Percentiles rank a stretch among this genome's conserved stretches.
Conservation (phyloP, 2,797 vertebrate species). For the Esox lucius region DNA sequence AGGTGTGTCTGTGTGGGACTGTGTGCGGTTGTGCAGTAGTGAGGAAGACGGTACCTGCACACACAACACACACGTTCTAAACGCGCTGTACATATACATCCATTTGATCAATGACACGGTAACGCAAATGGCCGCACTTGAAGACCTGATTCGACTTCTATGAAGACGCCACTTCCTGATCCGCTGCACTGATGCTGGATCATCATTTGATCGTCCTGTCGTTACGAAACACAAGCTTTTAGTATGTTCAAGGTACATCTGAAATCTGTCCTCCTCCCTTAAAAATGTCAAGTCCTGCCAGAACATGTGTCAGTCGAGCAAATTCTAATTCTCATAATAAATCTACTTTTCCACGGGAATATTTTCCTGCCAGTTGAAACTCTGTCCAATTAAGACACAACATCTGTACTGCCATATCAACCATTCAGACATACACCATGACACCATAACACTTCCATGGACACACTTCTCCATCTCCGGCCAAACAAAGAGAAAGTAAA, state of each 20-base stretch:
- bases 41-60: neutral
- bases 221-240: neutral
- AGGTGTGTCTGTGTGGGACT: neutral
- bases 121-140: neutral
- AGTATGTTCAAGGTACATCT: too few relatives aligned
- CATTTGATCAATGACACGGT: neutral
- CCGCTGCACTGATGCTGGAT: neutral
- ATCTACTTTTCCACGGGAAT: too few relatives aligned
- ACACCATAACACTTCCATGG: neutral
- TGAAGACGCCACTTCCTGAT: neutral
- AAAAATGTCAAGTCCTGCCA: too few relatives aligned
- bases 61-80: neutral
- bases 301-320: too few relatives aligned
- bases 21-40: neutral
- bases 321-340: too few relatives aligned
- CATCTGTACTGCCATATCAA: neutral
- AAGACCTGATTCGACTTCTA: neutral
- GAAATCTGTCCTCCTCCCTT: too few relatives aligned
- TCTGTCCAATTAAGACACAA: too few relatives aligned
- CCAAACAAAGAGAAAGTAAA: neutral
- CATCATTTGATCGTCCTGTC: too few relatives aligned
- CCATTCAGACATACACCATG: slow-evolving; percentile 2
- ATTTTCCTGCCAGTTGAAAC: too few relatives aligned
- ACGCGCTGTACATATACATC: neutral
- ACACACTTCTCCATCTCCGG: neutral